These are phyloP conservation scores for Hedya salicella DNA, from an alignment of 2,888 invertebrate species.

Conservation along the genomic window DNA sequence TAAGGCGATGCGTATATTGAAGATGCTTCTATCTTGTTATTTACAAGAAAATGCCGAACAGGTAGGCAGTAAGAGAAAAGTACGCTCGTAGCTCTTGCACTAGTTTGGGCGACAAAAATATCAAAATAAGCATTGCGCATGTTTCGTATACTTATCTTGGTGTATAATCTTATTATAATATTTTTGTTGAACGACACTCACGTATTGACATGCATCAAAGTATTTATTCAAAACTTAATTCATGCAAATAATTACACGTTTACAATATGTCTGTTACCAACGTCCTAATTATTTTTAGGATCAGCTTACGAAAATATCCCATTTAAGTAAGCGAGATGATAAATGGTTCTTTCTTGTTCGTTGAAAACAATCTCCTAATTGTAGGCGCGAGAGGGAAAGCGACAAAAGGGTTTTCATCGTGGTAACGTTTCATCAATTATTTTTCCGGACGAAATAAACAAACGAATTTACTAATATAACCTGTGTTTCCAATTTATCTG, in stretches of 20 bases:
- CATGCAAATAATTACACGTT: neutral
- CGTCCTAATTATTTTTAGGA: neutral
- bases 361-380: constrained; percentile 17
- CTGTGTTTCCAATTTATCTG: constrained; percentile 13
- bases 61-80: too few relatives aligned
- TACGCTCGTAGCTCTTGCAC: too few relatives aligned
- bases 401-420: constrained; percentile 25
- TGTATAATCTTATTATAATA: too few relatives aligned
- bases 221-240: neutral
- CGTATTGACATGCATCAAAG: too few relatives aligned
- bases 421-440: constrained; percentile 22
- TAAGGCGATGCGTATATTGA: too few relatives aligned
- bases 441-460: constrained; percentile 10
- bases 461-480: neutral
- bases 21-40: too few relatives aligned
- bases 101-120: too few relatives aligned
- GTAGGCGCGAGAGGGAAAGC: constrained; percentile 16
- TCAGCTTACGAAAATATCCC: constrained; percentile 10
- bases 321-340: constrained; percentile 25
- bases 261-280: neutral
- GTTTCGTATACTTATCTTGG: too few relatives aligned
- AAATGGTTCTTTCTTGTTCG: constrained; percentile 27
- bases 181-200: too few relatives aligned
- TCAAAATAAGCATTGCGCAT: too few relatives aligned
- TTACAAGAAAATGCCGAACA: too few relatives aligned